A percentile compares a stretch with the other conserved stretches of the same genome.
phyloP scores from a whole-genome alignment of 1,140 invertebrate genomes.

The Thereuonema tuberculata region DNA sequence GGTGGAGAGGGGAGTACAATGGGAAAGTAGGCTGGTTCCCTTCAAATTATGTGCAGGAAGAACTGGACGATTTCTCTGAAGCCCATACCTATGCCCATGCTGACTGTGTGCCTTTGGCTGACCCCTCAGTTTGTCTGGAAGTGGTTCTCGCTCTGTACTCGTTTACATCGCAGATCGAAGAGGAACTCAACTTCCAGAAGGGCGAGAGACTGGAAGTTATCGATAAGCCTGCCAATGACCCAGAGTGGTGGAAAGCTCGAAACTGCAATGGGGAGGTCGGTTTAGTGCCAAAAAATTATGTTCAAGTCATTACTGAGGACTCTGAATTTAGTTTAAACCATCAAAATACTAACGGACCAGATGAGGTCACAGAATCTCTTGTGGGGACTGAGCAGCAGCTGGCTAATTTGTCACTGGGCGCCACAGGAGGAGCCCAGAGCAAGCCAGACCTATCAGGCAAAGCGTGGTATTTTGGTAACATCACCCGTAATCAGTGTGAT shows the following conservation, averaged over 20 bases:
- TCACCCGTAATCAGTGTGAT: constrained; percentile 90
- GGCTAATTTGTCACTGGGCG: constrained; percentile 21
- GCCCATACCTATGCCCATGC: constrained; percentile 83
- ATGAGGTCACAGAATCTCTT: neutral
- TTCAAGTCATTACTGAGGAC: constrained; percentile 47
- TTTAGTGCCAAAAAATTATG: constrained; percentile 91
- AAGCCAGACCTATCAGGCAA: constrained; percentile 51
- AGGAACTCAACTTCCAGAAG: constrained; percentile 94
- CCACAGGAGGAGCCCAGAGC: constrained; percentile 24
- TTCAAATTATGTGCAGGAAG: constrained; percentile 93
- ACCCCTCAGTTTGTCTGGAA: constrained; percentile 64
- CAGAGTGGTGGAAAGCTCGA: constrained; percentile 94
- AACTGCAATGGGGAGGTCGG: constrained; percentile 81
- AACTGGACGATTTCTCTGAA: constrained; percentile 54
- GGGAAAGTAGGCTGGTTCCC: constrained; percentile 85
- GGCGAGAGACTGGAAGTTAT: constrained; percentile 88
- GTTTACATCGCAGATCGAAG: constrained; percentile 76
- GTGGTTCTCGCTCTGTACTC: constrained; percentile 89
- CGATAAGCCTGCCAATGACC: constrained; percentile 86
- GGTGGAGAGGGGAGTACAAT: constrained; percentile 91
- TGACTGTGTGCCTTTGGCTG: neutral
- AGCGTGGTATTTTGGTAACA: constrained; percentile 93
- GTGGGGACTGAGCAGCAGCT: neutral
- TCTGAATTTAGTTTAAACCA: constrained; percentile 6
- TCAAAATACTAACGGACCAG: constrained; percentile 5